phyloP scores from a whole-genome alignment of 2,113 vertebrate species.

The Damaliscus lunatus region DNA sequence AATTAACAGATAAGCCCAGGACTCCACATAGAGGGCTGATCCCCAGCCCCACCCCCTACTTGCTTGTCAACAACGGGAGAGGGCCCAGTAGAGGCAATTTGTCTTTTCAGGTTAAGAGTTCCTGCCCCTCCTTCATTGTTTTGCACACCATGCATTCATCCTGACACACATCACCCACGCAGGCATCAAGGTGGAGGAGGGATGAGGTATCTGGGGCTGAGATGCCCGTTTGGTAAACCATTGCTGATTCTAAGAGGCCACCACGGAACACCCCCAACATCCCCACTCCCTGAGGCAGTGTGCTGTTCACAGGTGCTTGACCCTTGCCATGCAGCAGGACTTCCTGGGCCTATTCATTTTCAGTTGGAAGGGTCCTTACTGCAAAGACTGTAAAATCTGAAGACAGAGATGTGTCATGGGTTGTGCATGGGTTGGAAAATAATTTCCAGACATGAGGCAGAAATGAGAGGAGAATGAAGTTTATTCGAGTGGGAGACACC shows the following conservation, averaged over 20 bases:
- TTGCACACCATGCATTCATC: background rate
- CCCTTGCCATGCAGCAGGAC: background rate
- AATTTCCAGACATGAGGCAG: background rate
- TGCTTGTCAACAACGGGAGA: background rate
- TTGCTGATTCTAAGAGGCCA: background rate
- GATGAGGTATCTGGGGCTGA: background rate
- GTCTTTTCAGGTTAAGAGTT: background rate
- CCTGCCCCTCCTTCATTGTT: background rate
- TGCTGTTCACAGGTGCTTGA: rapidly evolving
- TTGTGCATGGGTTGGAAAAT: background rate
- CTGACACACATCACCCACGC: background rate
- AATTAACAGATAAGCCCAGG: background rate
- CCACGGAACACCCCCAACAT: background rate
- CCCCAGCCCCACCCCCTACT: no score
- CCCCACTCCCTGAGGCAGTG: background rate
- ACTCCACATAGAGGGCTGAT: background rate
- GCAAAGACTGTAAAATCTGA: background rate
- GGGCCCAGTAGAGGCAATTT: background rate
- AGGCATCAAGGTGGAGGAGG: background rate
- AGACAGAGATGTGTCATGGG: background rate
- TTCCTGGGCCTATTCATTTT: background rate
- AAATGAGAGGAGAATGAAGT: background rate
- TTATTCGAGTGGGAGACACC: rapidly evolving
- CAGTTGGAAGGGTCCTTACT: background rate
- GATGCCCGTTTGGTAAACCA: background rate